phyloP scores from a whole-genome alignment of 2,888 invertebrate species.

The Sphecodes monilicornis region DNA sequence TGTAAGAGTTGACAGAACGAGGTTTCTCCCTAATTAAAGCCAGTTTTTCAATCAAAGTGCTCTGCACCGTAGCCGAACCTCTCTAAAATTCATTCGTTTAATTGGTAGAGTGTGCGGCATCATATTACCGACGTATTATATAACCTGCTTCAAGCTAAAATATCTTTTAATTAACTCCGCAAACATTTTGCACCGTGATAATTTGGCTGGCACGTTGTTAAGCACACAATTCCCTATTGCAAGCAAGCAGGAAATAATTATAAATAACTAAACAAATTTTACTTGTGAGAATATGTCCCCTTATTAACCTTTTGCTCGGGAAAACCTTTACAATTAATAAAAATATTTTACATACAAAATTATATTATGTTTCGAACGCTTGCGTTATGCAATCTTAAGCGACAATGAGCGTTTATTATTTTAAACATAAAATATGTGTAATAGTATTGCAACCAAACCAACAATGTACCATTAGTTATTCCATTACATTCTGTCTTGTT shows the following conservation, averaged over 20 bases:
- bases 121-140: neutral
- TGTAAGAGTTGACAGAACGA: neutral
- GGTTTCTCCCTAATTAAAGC: constrained; percentile 8
- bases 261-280: constrained; percentile 8
- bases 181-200: constrained; percentile 13
- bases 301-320: neutral
- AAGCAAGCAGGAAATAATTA: neutral
- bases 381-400: no score
- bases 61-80: neutral
- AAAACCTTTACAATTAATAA: neutral
- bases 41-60: neutral
- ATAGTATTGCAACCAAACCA: neutral
- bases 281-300: neutral
- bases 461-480: neutral
- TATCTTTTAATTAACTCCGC: constrained; percentile 42
- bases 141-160: constrained; percentile 17
- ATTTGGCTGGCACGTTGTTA: constrained; percentile 2
- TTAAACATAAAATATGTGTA: neutral
- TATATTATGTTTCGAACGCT: neutral
- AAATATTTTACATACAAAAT: neutral
- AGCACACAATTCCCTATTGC: constrained; percentile 3
- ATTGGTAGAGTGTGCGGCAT: constrained; percentile 18
- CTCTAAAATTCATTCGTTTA: constrained; percentile 32
- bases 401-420: neutral
- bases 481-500: neutral